phyloP scores from a whole-genome alignment of 2,888 invertebrate genomes.

The Plutella xylostella region DNA sequence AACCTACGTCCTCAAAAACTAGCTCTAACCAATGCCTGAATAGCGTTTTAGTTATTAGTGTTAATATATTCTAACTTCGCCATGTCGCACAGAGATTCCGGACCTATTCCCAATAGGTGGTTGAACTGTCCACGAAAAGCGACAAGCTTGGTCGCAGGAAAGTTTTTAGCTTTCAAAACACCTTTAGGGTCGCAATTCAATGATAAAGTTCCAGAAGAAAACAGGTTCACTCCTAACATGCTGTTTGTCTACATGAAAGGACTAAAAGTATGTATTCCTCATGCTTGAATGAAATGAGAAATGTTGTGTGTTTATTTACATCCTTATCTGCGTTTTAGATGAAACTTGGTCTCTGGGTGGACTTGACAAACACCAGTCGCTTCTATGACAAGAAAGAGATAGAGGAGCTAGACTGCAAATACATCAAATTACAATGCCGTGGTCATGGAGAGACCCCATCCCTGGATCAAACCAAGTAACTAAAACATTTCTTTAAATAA shows the following conservation, averaged over 20 bases:
- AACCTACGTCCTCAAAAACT: too few relatives aligned
- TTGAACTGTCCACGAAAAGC: slow-evolving; percentile 89
- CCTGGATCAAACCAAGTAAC: slow-evolving; percentile 78
- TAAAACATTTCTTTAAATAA: too few relatives aligned
- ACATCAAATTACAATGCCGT: slow-evolving; percentile 89
- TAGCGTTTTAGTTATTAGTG: too few relatives aligned
- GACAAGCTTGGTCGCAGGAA: slow-evolving; percentile 76
- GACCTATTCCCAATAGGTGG: slow-evolving; percentile 89
- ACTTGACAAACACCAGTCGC: slow-evolving; percentile 93
- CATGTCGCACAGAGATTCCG: slow-evolving; percentile 52
- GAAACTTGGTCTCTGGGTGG: slow-evolving; percentile 95
- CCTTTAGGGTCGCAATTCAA: slow-evolving; percentile 88
- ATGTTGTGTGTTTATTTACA: not conserved
- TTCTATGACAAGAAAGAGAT: slow-evolving; percentile 91
- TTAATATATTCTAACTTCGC: too few relatives aligned
- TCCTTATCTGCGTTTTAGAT: slow-evolving; percentile 70
- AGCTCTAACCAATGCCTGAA: too few relatives aligned
- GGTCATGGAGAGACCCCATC: slow-evolving; percentile 96
- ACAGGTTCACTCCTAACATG: slow-evolving; percentile 90
- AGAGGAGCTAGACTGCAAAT: slow-evolving; percentile 80
- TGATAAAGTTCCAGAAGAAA: slow-evolving; percentile 84
- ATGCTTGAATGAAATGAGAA: not conserved
- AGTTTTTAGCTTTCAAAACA: slow-evolving; percentile 96
- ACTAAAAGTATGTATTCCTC: slow-evolving; percentile 70
- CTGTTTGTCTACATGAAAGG: slow-evolving; percentile 83